These are phyloP conservation scores for Sylvilagus floridanus DNA, from an alignment of 2,797 vertebrate genomes.

Conservation along the genomic window DNA sequence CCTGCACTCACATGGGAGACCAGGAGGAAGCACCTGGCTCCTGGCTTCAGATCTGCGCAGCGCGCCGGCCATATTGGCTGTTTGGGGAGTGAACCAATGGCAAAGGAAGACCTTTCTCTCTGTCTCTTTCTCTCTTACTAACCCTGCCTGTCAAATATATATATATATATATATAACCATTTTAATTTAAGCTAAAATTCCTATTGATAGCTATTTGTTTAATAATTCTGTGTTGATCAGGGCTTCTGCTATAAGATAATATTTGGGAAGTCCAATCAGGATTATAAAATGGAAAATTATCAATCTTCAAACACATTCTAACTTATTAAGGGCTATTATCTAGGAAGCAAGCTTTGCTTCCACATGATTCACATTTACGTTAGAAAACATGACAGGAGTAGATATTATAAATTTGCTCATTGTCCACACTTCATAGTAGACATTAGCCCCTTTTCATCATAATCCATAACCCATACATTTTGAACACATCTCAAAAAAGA, in stretches of 20 bases:
- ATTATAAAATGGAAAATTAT: not conserved
- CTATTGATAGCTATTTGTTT: not conserved
- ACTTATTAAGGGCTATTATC: conserved; percentile 27
- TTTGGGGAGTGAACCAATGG: too few relatives aligned
- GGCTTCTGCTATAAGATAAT: not conserved
- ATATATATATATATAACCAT: not conserved
- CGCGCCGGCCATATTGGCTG: too few relatives aligned
- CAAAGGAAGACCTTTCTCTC: too few relatives aligned
- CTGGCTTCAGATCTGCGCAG: too few relatives aligned
- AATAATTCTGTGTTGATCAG: not conserved
- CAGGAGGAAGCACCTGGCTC: too few relatives aligned
- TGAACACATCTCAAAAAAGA: not conserved
- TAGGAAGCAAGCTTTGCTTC: not conserved
- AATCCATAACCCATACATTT: conserved; percentile 36
- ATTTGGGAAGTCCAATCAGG: conserved; percentile 39
- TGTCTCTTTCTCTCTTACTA: too few relatives aligned
- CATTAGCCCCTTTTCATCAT: conserved; percentile 39
- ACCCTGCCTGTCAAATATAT: too few relatives aligned
- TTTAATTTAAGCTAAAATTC: conserved; percentile 37
- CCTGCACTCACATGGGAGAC: too few relatives aligned
- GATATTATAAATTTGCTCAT: conserved; percentile 27
- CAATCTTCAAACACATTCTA: not conserved
- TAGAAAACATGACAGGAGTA: conserved; percentile 3
- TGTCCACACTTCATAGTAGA: not conserved
- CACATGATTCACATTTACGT: conserved; percentile 10